These are phyloP conservation scores for Cephalotes varians DNA, from an alignment of 2,888 invertebrate species.

Conservation along the genomic window DNA sequence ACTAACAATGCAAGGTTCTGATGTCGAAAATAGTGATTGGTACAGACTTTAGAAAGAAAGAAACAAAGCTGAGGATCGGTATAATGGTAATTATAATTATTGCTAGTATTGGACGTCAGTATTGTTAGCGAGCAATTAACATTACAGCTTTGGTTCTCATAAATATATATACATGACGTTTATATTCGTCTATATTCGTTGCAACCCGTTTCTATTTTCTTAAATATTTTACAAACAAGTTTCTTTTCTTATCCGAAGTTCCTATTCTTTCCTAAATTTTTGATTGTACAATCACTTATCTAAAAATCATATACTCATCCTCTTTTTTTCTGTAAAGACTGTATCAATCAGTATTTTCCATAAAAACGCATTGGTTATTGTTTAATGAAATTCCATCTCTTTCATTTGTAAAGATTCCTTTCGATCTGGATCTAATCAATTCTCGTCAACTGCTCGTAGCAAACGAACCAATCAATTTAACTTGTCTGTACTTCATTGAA, in stretches of 20 bases:
- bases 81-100: conserved; percentile 48
- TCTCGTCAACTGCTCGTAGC: neutral
- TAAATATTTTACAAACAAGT: neutral
- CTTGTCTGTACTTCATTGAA: too few species aligned
- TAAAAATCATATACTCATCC: too few species aligned
- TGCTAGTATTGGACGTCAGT: conserved; percentile 1
- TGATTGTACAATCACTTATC: too few species aligned
- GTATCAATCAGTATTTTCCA: too few species aligned
- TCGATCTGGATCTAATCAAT: neutral
- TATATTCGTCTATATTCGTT: neutral
- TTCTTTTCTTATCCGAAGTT: too few species aligned
- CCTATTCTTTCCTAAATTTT: too few species aligned
- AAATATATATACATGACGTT: neutral
- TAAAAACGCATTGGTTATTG: neutral
- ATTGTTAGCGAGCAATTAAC: conserved; percentile 33
- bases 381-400: neutral
- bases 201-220: neutral
- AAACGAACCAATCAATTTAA: too few species aligned
- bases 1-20: too few species aligned
- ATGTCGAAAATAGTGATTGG: too few species aligned
- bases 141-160: neutral
- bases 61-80: too few species aligned
- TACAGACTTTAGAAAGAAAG: too few species aligned
- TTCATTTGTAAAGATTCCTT: neutral
- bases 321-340: too few species aligned